These are phyloP conservation scores for Brachylomia viminalis DNA, from an alignment of 2,888 invertebrate genomes.

Conservation along the genomic window DNA sequence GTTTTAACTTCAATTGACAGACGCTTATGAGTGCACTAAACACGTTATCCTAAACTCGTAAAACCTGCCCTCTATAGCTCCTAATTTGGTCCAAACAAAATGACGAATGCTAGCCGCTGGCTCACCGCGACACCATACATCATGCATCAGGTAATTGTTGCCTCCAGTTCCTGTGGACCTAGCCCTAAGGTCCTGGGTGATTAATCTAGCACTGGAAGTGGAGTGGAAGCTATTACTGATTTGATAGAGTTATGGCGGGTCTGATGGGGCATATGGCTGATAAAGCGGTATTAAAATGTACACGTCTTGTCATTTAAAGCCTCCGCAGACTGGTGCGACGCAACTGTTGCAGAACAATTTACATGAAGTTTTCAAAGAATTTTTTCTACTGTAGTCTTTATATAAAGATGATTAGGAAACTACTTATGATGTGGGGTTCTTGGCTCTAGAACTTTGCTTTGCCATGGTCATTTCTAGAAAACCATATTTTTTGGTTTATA, in stretches of 20 bases:
- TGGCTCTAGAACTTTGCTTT: neutral
- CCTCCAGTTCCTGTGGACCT: slow-evolving; percentile 67
- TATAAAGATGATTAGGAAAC: neutral
- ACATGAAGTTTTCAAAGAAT: no score
- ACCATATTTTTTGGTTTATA: no score
- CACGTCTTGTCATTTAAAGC: neutral
- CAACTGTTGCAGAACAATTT: no score
- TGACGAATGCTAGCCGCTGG: slow-evolving; percentile 74
- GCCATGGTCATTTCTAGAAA: no score
- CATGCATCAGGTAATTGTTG: slow-evolving; percentile 80
- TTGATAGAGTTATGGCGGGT: slow-evolving; percentile 58
- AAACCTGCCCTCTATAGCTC: neutral
- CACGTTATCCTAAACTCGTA: neutral
- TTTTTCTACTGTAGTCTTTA: no score
- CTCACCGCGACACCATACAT: slow-evolving; percentile 75
- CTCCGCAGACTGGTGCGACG: no score
- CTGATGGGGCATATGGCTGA: neutral
- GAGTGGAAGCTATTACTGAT: slow-evolving; percentile 63
- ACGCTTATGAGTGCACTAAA: neutral
- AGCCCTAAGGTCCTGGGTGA: slow-evolving; percentile 69
- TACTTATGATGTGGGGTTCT: neutral
- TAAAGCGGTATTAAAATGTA: neutral
- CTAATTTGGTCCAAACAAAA: slow-evolving; percentile 42
- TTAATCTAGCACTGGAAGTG: slow-evolving; percentile 67
- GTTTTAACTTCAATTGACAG: neutral